Evolutionary conservation across 2,113 vertebrate species (phyloP).

Genomic region (Talpa occidentalis): DNA sequence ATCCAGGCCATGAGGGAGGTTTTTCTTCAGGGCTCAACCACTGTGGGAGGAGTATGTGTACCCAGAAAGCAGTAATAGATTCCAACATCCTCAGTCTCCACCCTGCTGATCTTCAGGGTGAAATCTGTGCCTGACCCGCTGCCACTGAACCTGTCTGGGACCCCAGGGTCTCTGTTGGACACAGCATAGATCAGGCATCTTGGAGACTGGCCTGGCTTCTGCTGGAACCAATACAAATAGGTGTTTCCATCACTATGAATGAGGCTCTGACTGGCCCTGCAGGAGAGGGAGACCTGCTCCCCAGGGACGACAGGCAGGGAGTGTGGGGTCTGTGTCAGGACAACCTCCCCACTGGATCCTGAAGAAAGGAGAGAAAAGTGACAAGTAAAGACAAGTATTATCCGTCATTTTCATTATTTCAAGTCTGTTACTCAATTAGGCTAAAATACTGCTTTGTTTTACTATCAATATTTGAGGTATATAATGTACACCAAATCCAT

Average conservation of each 20-base stretch:
- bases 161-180: fast-evolving
- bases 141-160: neutral
- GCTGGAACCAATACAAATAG: neutral
- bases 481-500: too few relatives aligned
- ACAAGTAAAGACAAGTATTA: too few relatives aligned
- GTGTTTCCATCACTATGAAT: neutral
- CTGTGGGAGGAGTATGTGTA: too few relatives aligned
- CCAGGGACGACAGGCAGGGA: fast-evolving
- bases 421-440: neutral
- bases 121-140: neutral
- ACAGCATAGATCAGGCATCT: fast-evolving
- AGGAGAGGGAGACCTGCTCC: neutral
- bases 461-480: too few relatives aligned
- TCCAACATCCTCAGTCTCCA: neutral
- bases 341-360: neutral
- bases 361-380: too few relatives aligned
- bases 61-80: neutral
- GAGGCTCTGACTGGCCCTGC: neutral
- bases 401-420: too few relatives aligned
- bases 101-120: neutral
- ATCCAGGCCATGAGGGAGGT: too few relatives aligned
- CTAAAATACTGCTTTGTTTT: too few relatives aligned
- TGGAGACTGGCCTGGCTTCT: neutral
- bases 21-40: too few relatives aligned
- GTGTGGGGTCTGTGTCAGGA: neutral